phyloP scores from a whole-genome alignment of 2,797 vertebrate genomes.

The Dicrostonyx torquatus region DNA sequence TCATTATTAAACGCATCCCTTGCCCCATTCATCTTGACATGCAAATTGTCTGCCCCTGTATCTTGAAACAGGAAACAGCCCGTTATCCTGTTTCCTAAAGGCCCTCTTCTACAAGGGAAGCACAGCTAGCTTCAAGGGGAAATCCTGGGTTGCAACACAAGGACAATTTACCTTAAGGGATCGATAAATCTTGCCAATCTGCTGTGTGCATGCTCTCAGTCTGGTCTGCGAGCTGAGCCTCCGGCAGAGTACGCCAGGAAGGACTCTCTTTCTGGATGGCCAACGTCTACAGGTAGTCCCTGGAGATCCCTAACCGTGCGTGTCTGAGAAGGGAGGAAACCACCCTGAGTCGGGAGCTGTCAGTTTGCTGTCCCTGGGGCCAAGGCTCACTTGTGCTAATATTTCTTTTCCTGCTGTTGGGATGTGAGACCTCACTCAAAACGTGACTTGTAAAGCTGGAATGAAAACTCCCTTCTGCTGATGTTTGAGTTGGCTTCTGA shows the following conservation, averaged over 20 bases:
- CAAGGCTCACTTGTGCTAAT: neutral
- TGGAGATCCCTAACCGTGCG: neutral
- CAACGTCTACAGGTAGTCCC: neutral
- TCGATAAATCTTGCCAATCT: constrained; percentile 49
- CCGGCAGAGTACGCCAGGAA: neutral
- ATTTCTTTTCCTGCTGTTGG: constrained; percentile 65
- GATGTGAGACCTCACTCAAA: neutral
- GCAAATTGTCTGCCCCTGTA: neutral
- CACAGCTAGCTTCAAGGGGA: neutral
- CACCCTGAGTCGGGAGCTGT: neutral
- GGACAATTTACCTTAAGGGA: constrained; percentile 46
- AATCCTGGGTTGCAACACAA: neutral
- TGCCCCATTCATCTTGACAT: neutral
- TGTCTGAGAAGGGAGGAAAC: neutral
- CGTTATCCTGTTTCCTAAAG: neutral
- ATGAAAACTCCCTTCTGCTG: constrained; percentile 26
- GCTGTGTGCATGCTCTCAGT: neutral
- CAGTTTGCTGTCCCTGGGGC: neutral
- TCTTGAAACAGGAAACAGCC: neutral
- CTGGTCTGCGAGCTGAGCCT: neutral
- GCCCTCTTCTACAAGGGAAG: neutral
- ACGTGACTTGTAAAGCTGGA: constrained; percentile 67
- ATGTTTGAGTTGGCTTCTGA: constrained; percentile 50
- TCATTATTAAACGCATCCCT: neutral
- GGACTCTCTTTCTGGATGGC: constrained; percentile 34